Evolutionary conservation across 2,888 invertebrate genomes (phyloP), one percentile per base, ranked within the genome.

Genomic region (Reticulitermes lucifugus): DNA sequence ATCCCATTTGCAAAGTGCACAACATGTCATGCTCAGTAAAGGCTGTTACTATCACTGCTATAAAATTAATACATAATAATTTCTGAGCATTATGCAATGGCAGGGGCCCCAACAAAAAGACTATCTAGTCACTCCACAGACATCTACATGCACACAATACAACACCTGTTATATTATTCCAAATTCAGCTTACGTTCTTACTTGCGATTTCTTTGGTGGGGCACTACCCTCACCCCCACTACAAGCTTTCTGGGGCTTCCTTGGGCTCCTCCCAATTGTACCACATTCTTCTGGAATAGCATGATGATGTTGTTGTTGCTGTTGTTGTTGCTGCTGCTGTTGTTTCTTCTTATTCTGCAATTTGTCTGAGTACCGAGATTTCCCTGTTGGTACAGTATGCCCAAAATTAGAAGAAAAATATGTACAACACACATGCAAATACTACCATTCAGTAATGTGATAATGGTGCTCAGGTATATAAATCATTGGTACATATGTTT

Each of bases 111-210:
- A 18, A 18, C 55, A 14, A 12, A 55, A 18, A 55, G 55, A 55
- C 55, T 18, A 55, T 55, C 18, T 55, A 55, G 55, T 55, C 55
- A 18, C 18, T 14, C 35, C 22, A 65, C n/a, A 65, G 65, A 25
- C n/a, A 73, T 35, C 73, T 41, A 73, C 70, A 70, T 70, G 73
- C 73, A 73, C 73, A 77, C 51, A 43, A n/a, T 46, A 82, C 82
- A 71, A 82, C 82, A 82, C 25, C 70, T 82, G 77, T 77, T 22
- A 10, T 46, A 83, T 87, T 81, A 87, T 79, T 86, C 84, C 87
- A 87, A 88, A 87, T 85, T 87, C 87, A 88, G 89, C 89, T 89
- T 89, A 89, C 89, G 89, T 89, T 89, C 89, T 90, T 89, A 90
- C 89, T 89, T 89, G 89, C 87, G 89, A 87, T 89, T 89, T 89